Conservation (phyloP, 1,140 invertebrate species). For the Fopius arisanus region DNA sequence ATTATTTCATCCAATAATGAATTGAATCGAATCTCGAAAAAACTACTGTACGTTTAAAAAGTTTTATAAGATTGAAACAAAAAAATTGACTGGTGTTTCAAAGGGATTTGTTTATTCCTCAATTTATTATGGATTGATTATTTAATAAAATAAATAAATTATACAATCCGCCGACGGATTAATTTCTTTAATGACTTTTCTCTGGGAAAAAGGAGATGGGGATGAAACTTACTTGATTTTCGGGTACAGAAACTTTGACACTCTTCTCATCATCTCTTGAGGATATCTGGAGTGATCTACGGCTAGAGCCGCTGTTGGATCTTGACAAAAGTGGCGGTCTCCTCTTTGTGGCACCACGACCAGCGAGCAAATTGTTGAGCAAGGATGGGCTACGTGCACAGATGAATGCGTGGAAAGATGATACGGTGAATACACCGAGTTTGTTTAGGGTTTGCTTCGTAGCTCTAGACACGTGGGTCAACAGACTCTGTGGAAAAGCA, state of each 20-base stretch:
- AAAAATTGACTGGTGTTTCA: too few species aligned
- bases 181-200: background rate
- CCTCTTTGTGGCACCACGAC: slow-evolving; percentile 87
- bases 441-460: slow-evolving; percentile 95
- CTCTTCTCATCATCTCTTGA: slow-evolving; percentile 87
- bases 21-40: too few species aligned
- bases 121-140: too few species aligned
- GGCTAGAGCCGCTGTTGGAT: slow-evolving; percentile 86
- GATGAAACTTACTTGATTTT: slow-evolving; percentile 72
- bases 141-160: too few species aligned
- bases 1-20: too few species aligned
- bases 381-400: slow-evolving; percentile 92
- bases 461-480: slow-evolving; percentile 93
- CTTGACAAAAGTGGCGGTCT: slow-evolving; percentile 85
- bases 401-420: slow-evolving; percentile 97
- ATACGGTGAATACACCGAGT: slow-evolving; percentile 96
- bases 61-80: too few species aligned
- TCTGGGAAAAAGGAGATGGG: background rate
- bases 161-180: too few species aligned
- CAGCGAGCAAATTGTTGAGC: slow-evolving; percentile 90
- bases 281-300: slow-evolving; percentile 82
- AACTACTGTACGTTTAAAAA: too few species aligned
- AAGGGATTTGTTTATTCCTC: too few species aligned
- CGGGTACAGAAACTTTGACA: slow-evolving; percentile 90
- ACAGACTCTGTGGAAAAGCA: slow-evolving; percentile 77